Evolutionary conservation across 2,797 vertebrate genomes (phyloP).

Genomic region (Cercopithecus petaurista): DNA sequence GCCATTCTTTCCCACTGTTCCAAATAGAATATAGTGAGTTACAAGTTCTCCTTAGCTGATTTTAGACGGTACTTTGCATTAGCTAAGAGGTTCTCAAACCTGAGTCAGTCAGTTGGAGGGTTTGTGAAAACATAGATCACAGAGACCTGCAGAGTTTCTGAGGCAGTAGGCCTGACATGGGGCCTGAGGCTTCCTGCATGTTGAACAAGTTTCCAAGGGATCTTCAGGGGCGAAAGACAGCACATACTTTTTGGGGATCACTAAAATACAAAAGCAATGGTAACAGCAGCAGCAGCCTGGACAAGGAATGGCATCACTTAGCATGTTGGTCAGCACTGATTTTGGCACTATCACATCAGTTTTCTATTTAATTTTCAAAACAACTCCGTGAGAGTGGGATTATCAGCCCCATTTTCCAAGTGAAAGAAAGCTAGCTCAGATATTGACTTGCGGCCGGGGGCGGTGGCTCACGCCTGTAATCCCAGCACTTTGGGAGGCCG

Average conservation of each 20-base stretch:
- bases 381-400: not conserved
- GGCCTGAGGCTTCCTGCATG: accelerated
- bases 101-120: not conserved
- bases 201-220: not conserved
- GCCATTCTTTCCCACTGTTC: not conserved
- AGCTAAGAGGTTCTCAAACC: not conserved
- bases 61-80: not conserved
- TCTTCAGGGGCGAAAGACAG: not conserved
- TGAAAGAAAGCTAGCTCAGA: not conserved
- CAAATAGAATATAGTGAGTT: not conserved
- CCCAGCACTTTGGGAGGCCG: not conserved
- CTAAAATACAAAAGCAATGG: not conserved
- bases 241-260: not conserved
- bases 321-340: not conserved
- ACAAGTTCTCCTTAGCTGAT: not conserved
- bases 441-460: not conserved
- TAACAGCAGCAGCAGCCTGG: not conserved
- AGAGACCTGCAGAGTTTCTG: not conserved
- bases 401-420: not conserved
- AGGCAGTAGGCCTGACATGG: not conserved
- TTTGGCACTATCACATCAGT: not conserved
- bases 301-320: accelerated
- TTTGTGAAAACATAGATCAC: not conserved
- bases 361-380: not conserved
- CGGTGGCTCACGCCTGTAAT: not conserved